Conservation (phyloP, 37 sponge, comb jelly and placozoan genomes). For the Mnemiopsis leidyi region DNA sequence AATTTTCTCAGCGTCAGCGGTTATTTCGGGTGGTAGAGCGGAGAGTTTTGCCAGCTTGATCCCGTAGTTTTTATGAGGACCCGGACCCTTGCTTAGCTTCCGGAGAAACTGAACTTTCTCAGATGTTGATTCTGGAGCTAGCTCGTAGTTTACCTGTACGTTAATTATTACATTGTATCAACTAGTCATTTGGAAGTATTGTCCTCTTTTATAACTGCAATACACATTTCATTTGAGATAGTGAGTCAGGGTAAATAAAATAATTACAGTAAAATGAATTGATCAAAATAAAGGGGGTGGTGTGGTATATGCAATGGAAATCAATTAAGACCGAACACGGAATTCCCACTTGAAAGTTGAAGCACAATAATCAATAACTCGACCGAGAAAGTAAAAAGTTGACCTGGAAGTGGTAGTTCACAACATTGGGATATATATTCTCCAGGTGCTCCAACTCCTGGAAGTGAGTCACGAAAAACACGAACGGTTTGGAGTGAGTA, state of each 20-base stretch:
- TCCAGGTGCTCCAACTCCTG: constrained; percentile 83
- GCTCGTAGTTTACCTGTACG: constrained; percentile 32
- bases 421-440: constrained; percentile 85
- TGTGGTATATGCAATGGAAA: no score
- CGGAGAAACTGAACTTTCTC: constrained; percentile 45
- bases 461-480: constrained; percentile 89
- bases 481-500: constrained; percentile 71
- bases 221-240: no score
- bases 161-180: background rate
- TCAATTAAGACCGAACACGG: no score
- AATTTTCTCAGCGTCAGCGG: constrained; percentile 7
- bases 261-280: no score
- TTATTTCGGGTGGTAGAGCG: constrained; percentile 1
- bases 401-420: constrained; percentile 76
- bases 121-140: constrained; percentile 18
- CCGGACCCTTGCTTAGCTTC: constrained; percentile 16
- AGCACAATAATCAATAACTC: no score
- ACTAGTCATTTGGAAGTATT: no score
- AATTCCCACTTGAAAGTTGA: no score
- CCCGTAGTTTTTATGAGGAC: constrained; percentile 13
- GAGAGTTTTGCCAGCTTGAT: constrained; percentile 63
- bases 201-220: no score
- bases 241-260: no score
- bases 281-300: no score
- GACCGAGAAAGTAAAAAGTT: no score